phyloP scores from a whole-genome alignment of 2,113 vertebrate genomes.

The human region DNA sequence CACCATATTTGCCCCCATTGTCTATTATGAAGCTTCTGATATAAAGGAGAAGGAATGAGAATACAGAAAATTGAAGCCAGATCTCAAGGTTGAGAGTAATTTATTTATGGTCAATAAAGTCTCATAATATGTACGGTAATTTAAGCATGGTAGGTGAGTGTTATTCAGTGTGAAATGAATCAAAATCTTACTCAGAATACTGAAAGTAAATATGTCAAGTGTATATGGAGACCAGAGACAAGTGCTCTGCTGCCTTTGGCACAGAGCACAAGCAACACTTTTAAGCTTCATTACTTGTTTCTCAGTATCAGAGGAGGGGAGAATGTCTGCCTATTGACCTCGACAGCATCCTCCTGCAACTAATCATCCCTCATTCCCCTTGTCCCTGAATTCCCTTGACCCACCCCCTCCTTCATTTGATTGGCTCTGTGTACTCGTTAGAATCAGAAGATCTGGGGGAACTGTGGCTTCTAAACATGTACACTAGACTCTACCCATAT shows the following conservation, averaged over 20 bases:
- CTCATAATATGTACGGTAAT: no score
- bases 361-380: background rate
- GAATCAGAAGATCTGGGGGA: background rate
- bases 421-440: background rate
- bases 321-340: background rate
- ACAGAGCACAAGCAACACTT: no score
- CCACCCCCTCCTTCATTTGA: background rate
- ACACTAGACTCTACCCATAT: background rate
- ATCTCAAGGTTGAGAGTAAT: background rate
- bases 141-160: background rate
- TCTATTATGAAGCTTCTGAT: no score
- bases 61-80: background rate
- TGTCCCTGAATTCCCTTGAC: background rate
- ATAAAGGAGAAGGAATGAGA: no score
- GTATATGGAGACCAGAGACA: background rate
- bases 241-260: background rate
- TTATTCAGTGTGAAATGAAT: background rate
- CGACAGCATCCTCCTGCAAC: background rate
- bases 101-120: background rate
- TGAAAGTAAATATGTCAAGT: background rate
- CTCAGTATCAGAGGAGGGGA: background rate
- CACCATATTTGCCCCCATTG: no score
- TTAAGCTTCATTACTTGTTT: background rate
- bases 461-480: background rate
- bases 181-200: background rate